These are phyloP conservation scores for Gila orcuttii DNA, from an alignment of 2,113 vertebrate species.

Conservation along the genomic window DNA sequence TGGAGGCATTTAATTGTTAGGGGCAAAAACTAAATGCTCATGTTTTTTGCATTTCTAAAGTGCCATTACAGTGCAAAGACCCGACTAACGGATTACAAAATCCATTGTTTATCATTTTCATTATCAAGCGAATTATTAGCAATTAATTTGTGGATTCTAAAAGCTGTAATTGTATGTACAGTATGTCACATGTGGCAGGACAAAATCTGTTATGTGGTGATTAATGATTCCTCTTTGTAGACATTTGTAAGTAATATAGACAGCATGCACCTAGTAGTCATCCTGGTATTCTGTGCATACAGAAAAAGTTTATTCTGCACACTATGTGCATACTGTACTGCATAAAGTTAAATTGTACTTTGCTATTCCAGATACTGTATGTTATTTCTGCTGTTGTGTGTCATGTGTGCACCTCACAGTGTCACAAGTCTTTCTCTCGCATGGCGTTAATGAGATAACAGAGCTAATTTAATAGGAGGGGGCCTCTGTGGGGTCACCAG, in stretches of 20 bases:
- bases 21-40: no score
- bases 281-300: no score
- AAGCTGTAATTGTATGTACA: neutral
- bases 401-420: neutral
- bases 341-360: neutral
- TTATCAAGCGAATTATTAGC: neutral
- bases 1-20: no score
- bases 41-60: no score
- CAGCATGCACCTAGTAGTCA: no score
- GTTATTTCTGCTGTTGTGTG: neutral
- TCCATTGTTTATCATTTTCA: neutral
- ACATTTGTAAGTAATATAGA: neutral
- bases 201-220: neutral
- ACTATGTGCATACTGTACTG: neutral
- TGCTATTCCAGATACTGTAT: neutral
- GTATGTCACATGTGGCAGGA: neutral
- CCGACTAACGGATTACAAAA: neutral
- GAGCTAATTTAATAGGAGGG: slow-evolving; percentile 24
- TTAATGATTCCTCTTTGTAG: neutral
- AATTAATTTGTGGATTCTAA: neutral
- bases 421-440: slow-evolving; percentile 30
- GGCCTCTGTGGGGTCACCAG: slow-evolving; percentile 74
- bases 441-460: slow-evolving; percentile 25
- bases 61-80: no score
- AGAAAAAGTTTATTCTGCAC: neutral